Evolutionary conservation across 1,140 invertebrate species (phyloP), one percentile per base, ranked within the genome.

Genomic region (Batillaria attramentaria): DNA sequence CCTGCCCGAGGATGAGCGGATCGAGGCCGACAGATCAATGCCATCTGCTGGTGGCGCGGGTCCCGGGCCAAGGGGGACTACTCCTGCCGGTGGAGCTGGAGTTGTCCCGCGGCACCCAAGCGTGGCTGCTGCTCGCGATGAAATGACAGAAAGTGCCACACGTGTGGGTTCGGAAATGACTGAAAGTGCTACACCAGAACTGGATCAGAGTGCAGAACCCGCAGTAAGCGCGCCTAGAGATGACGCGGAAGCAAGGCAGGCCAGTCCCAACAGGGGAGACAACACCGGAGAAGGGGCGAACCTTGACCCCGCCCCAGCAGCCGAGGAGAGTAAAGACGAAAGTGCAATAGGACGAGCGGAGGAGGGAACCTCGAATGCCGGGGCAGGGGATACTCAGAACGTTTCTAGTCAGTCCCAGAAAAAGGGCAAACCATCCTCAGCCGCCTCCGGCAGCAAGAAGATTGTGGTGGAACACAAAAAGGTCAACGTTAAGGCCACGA

Each of bases 401-500:
- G 13, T 24, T 41, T 37, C 68, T 46, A 3, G 73, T 81, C 70
- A 81, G 35, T 65, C 35, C 39, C 84, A 81, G 1, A 76, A 62
- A 37, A 84, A 81, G 69, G 75, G 57, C 75, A 81, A 78, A 37
- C n/a, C 68, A 10, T 31, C 68, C 41, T 3, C 28, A 5, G 5
- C 41, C 10, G 16, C 41, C 24, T 28, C 41, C 1, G 80, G 77
- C 50, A 66, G 37, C 57, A 62, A 79, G 42, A 86, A 84, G 68
- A 42, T 43, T 13, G 72, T 78, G 35, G 73, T 79, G 4, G 84
- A 88, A 54, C 87, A 89, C 72, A 89, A 88, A 72, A 85, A 91
- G 84, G 81, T 90, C 84, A 85, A 92, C 87, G 78, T 91, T 72
- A 86, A 85, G 20, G 84, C 85, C 33, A 86, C 87, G n/a, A 78